Conservation (phyloP, 2,797 vertebrate species). For the Acanthurus lineatus region DNA sequence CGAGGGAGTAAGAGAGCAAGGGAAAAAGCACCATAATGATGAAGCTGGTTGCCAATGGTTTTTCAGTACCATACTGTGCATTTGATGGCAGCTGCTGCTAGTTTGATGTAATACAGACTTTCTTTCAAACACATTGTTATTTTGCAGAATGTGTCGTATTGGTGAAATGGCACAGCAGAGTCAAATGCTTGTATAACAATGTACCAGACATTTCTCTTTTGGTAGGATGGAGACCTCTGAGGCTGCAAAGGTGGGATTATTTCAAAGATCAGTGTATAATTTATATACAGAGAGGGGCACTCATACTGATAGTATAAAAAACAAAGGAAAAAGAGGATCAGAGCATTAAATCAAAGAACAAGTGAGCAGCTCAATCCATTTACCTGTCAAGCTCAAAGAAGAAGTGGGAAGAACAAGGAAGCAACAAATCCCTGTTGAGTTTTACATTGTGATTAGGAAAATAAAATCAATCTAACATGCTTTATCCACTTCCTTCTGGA, state of each 20-base stretch:
- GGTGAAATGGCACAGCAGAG: background rate
- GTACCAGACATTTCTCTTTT: slow-evolving; percentile 1
- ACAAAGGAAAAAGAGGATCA: background rate
- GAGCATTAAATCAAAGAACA: slow-evolving; percentile 32
- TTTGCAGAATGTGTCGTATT: slow-evolving; percentile 6
- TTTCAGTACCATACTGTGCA: slow-evolving; percentile 19
- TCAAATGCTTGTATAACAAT: slow-evolving; percentile 23
- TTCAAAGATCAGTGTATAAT: slow-evolving; percentile 21
- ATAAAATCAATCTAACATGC: slow-evolving; percentile 14
- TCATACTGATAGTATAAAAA: background rate
- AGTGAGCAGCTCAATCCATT: slow-evolving; percentile 30
- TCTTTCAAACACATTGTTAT: slow-evolving; percentile 44
- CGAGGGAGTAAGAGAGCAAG: background rate
- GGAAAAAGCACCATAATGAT: background rate
- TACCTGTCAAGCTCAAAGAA: slow-evolving; percentile 22
- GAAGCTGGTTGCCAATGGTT: slow-evolving; percentile 32
- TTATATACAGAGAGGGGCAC: slow-evolving; percentile 6
- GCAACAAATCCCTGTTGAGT: slow-evolving; percentile 28
- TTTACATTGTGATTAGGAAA: slow-evolving; percentile 29
- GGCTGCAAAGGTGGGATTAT: slow-evolving; percentile 20
- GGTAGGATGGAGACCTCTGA: slow-evolving; percentile 32
- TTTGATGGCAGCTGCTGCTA: slow-evolving; percentile 25
- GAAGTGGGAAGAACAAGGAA: slow-evolving; percentile 14
- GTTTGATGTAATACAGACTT: slow-evolving; percentile 30
- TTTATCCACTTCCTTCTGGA: slow-evolving; percentile 5